A percentile compares a stretch with the other conserved stretches of the same genome.
phyloP scores from a whole-genome alignment of 2,797 vertebrate species.

The Nannoperca obscura region DNA sequence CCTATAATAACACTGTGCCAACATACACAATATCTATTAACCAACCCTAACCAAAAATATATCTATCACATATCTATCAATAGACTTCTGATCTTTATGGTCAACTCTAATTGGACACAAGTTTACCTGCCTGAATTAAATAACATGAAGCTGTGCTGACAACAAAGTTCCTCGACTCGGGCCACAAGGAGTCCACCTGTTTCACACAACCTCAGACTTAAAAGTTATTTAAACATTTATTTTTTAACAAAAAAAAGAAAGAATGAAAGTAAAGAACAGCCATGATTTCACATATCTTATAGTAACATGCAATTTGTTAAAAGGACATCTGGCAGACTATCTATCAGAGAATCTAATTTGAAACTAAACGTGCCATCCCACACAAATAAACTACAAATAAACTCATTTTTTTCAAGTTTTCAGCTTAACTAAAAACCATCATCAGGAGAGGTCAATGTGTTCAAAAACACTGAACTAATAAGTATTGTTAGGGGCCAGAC shows the following conservation, averaged over 20 bases:
- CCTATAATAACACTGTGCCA: slow-evolving; percentile 47
- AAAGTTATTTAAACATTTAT: neutral
- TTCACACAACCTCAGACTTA: neutral
- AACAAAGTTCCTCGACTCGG: neutral
- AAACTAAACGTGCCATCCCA: no score
- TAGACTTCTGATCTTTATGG: slow-evolving; percentile 35
- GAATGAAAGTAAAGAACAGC: no score
- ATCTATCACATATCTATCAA: slow-evolving; percentile 51
- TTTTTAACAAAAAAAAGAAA: neutral
- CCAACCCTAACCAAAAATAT: slow-evolving; percentile 27
- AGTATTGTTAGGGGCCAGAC: no score
- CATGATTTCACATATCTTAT: neutral
- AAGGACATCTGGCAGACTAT: no score
- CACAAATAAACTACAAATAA: neutral
- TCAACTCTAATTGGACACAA: slow-evolving; percentile 11
- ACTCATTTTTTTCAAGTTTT: neutral
- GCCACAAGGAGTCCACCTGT: slow-evolving; percentile 10
- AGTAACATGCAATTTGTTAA: neutral
- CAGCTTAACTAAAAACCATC: no score
- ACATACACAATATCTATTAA: slow-evolving; percentile 42
- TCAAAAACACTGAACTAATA: no score
- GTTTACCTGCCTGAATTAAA: slow-evolving; percentile 18
- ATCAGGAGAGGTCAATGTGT: no score
- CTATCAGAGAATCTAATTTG: neutral
- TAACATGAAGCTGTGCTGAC: slow-evolving; percentile 3